Percentiles rank a stretch among this genome's conserved stretches.
phyloP scores from a whole-genome alignment of 2,113 vertebrate genomes.

The Xiphophorus hellerii region DNA sequence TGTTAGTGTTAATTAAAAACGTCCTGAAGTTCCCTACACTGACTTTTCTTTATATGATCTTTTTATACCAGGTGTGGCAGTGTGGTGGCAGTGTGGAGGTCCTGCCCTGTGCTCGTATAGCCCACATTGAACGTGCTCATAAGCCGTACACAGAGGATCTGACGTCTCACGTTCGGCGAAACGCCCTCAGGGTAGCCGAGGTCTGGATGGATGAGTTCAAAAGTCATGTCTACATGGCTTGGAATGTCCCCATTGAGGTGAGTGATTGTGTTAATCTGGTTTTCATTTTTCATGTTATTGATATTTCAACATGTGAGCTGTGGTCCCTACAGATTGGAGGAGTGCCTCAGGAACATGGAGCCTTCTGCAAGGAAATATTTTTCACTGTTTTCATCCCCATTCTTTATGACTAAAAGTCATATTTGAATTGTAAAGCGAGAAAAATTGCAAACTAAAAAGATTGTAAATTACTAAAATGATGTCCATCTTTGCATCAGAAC shows the following conservation, averaged over 20 bases:
- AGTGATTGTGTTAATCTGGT: constrained; percentile 27
- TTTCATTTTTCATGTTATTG: not conserved
- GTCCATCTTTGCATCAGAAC: not conserved
- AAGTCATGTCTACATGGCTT: constrained; percentile 98
- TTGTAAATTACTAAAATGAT: not conserved
- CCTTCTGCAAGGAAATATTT: not conserved
- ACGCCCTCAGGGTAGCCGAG: constrained; percentile 93
- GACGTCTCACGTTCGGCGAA: constrained; percentile 91
- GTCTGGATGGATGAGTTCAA: constrained; percentile 99
- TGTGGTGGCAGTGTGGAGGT: constrained; percentile 97
- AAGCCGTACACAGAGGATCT: constrained; percentile 97
- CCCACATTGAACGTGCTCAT: constrained; percentile 95
- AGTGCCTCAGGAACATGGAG: not conserved
- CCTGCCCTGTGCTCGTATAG: constrained; percentile 92
- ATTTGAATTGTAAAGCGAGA: not conserved
- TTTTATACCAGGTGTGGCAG: constrained; percentile 90
- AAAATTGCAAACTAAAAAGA: not conserved
- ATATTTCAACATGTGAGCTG: not conserved
- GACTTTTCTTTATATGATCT: constrained; percentile 21
- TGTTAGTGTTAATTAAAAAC: not conserved
- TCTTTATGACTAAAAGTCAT: not conserved
- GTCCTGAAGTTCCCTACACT: not conserved
- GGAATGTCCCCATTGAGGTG: constrained; percentile 97
- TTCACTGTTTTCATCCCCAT: not conserved
- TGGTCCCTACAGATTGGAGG: not conserved